Evolutionary conservation across 1,140 invertebrate species (phyloP).

Genomic region (Eumaeus atala): DNA sequence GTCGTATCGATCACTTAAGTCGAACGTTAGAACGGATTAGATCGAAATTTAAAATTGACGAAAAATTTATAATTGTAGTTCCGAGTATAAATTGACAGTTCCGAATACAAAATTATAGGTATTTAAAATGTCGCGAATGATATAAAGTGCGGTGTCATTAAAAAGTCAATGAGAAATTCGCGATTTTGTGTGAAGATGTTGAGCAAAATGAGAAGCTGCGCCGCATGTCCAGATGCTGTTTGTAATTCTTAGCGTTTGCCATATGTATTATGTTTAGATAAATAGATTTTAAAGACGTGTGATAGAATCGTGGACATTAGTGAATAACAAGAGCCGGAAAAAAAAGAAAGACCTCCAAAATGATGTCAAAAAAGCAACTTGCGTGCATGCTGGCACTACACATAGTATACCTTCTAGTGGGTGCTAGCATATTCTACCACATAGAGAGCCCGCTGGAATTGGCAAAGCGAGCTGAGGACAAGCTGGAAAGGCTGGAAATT

Average conservation of each 20-base stretch:
- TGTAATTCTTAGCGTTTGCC: too few species aligned
- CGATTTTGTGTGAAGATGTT: conserved; percentile 26
- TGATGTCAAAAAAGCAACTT: conserved; percentile 89
- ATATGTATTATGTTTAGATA: too few species aligned
- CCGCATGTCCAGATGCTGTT: too few species aligned
- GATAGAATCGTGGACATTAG: conserved; percentile 17
- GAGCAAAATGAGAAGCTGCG: too few species aligned
- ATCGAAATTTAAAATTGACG: conserved; percentile 28
- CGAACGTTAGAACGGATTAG: conserved; percentile 55
- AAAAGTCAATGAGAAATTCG: conserved; percentile 33
- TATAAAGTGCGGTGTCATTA: conserved; percentile 23
- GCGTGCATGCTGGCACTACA: conserved; percentile 83
- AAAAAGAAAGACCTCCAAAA: conserved; percentile 56
- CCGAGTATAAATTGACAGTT: conserved; percentile 3
- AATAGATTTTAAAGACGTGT: too few species aligned
- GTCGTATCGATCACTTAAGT: conserved; percentile 43
- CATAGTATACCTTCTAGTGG: conserved; percentile 83
- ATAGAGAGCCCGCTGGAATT: conserved; percentile 82
- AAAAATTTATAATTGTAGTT: conserved; percentile 17
- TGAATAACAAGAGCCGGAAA: conserved; percentile 14
- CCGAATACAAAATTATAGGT: background rate
- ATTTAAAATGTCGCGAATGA: conserved; percentile 20
- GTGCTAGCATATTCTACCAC: conserved; percentile 85
- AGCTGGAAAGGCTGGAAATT: conserved; percentile 78
- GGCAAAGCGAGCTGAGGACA: conserved; percentile 72